phyloP scores from a whole-genome alignment of 92 coral and sea anemone species.

The Umimayanthus kanabou region DNA sequence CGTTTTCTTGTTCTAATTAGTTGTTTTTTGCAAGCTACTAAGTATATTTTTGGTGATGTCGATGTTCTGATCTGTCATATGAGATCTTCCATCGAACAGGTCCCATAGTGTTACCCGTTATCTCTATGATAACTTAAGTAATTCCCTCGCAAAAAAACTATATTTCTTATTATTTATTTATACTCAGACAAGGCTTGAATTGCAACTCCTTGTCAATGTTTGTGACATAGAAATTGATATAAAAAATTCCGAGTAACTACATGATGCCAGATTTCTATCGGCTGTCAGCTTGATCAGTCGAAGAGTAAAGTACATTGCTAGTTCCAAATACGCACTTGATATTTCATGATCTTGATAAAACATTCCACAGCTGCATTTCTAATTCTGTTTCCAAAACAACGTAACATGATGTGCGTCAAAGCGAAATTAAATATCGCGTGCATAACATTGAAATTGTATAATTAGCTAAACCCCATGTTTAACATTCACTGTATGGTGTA shows the following conservation, averaged over 20 bases:
- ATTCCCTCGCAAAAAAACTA: neutral
- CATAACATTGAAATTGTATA: neutral
- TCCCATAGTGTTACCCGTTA: neutral
- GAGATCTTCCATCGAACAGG: neutral
- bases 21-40: neutral
- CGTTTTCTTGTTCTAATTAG: too few relatives aligned
- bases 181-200: neutral
- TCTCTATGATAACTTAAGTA: neutral
- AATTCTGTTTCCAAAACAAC: constrained; percentile 9
- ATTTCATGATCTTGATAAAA: constrained; percentile 1
- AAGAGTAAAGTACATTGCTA: neutral
- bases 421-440: neutral
- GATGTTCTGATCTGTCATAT: neutral
- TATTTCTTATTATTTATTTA: too few relatives aligned
- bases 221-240: neutral
- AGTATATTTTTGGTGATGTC: too few relatives aligned
- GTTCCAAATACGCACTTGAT: neutral
- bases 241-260: neutral
- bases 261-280: neutral
- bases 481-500: neutral
- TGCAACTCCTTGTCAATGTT: neutral
- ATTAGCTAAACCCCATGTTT: neutral
- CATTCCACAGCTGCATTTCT: neutral
- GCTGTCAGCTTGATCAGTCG: neutral
- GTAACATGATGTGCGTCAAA: neutral